Percentiles rank a stretch among this genome's conserved stretches.
Conservation (phyloP, 2,888 invertebrate species). For the Schrankia costaestrigalis region DNA sequence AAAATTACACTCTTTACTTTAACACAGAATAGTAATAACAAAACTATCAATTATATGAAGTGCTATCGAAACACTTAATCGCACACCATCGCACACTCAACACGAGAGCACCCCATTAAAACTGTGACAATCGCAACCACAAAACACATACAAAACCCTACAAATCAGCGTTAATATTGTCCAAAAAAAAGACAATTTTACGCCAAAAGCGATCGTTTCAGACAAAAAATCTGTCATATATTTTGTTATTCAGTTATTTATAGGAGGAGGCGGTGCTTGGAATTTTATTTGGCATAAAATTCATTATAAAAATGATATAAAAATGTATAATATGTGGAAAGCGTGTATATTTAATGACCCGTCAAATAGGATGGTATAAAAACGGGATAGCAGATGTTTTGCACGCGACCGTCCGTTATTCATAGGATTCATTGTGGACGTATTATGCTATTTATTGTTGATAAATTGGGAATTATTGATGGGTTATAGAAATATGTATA, state of each 20-base stretch:
- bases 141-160: slow-evolving; percentile 42
- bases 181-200: slow-evolving; percentile 42
- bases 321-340: slow-evolving; percentile 73
- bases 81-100: slow-evolving; percentile 30
- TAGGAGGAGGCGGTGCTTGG: slow-evolving; percentile 54
- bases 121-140: slow-evolving; percentile 34
- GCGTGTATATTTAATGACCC: slow-evolving; percentile 69
- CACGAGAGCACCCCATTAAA: slow-evolving; percentile 35
- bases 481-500: slow-evolving; percentile 15
- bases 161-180: slow-evolving; percentile 38
- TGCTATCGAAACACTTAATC: slow-evolving; percentile 37
- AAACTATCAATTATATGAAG: slow-evolving; percentile 48
- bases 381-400: slow-evolving; percentile 59
- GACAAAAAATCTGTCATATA: slow-evolving; percentile 16
- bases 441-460: slow-evolving; percentile 34
- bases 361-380: slow-evolving; percentile 47
- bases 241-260: slow-evolving; percentile 42
- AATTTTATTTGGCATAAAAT: slow-evolving; percentile 76
- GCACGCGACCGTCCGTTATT: slow-evolving; percentile 43
- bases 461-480: slow-evolving; percentile 38
- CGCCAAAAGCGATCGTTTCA: slow-evolving; percentile 39
- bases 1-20: slow-evolving; percentile 18
- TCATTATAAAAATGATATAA: slow-evolving; percentile 67
- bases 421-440: slow-evolving; percentile 30
- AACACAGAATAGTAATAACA: slow-evolving; percentile 14